A percentile compares a stretch with the other conserved stretches of the same genome.
phyloP scores from a whole-genome alignment of 2,888 invertebrate genomes.

The Pherbina coryleti region DNA sequence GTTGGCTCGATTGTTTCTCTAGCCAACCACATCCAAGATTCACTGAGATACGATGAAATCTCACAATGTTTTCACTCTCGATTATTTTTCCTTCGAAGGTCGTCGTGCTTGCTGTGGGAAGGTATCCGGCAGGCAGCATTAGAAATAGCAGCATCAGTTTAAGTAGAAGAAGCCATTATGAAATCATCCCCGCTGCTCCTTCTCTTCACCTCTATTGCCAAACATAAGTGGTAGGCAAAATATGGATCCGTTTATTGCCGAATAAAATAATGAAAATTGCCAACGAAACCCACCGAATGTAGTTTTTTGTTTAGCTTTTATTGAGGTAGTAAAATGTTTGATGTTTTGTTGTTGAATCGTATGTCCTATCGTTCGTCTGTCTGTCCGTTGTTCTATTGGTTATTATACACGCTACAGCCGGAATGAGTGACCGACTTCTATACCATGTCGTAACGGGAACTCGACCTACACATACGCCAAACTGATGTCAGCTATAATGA shows the following conservation, averaged over 20 bases:
- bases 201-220: background rate
- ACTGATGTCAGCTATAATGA: background rate
- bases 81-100: background rate
- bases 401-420: background rate
- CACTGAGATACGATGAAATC: background rate
- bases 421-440: no score
- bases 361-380: slow-evolving; percentile 33
- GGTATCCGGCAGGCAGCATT: background rate
- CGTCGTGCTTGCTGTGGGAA: background rate
- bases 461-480: background rate
- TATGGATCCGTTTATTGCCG: slow-evolving; percentile 65
- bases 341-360: slow-evolving; percentile 51
- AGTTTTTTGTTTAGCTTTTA: slow-evolving; percentile 65
- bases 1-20: no score
- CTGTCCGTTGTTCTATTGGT: slow-evolving; percentile 17
- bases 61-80: slow-evolving; percentile 8
- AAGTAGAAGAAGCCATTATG: background rate
- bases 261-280: slow-evolving; percentile 69
- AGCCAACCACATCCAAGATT: background rate
- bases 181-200: background rate
- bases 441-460: no score
- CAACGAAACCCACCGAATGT: slow-evolving; percentile 56
- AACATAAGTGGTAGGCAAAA: slow-evolving; percentile 36
- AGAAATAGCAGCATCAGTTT: background rate
- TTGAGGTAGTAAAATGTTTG: slow-evolving; percentile 66